Evolutionary conservation across 2,888 invertebrate species (phyloP), one percentile per base, ranked within the genome.

Genomic region (Bimastos eiseni): DNA sequence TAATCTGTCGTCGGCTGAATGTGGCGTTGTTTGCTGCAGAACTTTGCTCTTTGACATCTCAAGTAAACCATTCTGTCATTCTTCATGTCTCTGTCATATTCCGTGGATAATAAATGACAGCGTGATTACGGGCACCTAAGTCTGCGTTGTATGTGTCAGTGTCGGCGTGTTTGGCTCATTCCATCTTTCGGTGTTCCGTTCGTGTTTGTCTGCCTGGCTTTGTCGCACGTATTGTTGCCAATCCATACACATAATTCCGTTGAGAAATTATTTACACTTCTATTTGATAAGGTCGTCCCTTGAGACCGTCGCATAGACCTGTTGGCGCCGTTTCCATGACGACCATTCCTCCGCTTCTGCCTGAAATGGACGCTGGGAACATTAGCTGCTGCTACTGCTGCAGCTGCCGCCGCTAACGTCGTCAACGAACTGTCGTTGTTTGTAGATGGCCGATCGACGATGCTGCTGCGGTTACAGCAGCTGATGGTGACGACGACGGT

Each of bases 261-360:
- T 70, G 70, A n/a, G 70, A 70, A 70, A 70, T 70, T 70, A 70
- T 70, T 70, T 70, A 70, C 70, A 70, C 70, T 70, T 70, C 70
- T n/a, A 70, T 70, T 30, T 70, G 30, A 70, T 70, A 70, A n/a
- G 70, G 70, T 30, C 70, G 1, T 70, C 70, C 49, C 70, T 70
- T n/a, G 70, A 30, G n/a, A 70, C 30, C 70, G n/a, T n/a, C 70
- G 70, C 70, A n/a, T 11, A 70, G 70, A 70, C 70, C 70, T n/a
- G n/a, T 70, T 30, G 70, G 70, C 70, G 70, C 70, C 70, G 70
- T 70, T 70, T 70, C 70, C 30, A 49, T 49, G 49, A 2, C 24
- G 21, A 49, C 49, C 49, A 24, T 24, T 49, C 49, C 49, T 49
- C 24, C 55, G 5, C 70, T 70, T 70, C 70, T n/a, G 70, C 70